Conservation (phyloP, 1,140 invertebrate species). For the Pseudomyrmex concolor region DNA sequence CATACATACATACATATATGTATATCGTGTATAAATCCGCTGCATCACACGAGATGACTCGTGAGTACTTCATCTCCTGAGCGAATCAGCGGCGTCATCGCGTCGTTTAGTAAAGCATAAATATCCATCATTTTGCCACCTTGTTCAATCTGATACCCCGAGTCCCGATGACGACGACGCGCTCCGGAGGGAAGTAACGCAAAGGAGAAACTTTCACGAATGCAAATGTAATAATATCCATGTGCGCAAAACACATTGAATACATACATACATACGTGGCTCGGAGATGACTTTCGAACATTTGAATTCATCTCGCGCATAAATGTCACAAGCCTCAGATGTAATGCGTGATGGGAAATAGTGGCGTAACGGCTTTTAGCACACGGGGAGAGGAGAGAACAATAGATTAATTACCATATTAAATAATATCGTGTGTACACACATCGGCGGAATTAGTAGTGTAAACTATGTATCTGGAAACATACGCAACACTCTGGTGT, state of each 20-base stretch:
- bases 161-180: slow-evolving; percentile 26
- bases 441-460: not conserved
- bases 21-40: not conserved
- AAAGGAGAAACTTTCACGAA: slow-evolving; percentile 28
- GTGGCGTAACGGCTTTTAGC: slow-evolving; percentile 47
- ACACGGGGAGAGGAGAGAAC: not conserved
- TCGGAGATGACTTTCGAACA: slow-evolving; percentile 43
- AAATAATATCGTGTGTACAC: slow-evolving; percentile 15
- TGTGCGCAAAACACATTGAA: slow-evolving; percentile 30
- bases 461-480: not conserved
- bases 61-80: slow-evolving; percentile 55
- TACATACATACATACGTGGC: slow-evolving; percentile 11
- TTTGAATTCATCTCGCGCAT: slow-evolving; percentile 52
- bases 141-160: slow-evolving; percentile 34
- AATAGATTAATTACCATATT: slow-evolving; percentile 38
- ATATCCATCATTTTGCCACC: slow-evolving; percentile 52
- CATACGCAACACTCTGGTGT: no score
- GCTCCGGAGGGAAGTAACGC: slow-evolving; percentile 25
- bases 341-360: slow-evolving; percentile 52
- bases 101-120: slow-evolving; percentile 49
- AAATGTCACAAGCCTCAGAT: slow-evolving; percentile 47
- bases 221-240: slow-evolving; percentile 46
- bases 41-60: slow-evolving; percentile 51
- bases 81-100: slow-evolving; percentile 48
- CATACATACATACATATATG: no score